phyloP scores from a whole-genome alignment of 1,140 invertebrate species.

The Lineus longissimus region DNA sequence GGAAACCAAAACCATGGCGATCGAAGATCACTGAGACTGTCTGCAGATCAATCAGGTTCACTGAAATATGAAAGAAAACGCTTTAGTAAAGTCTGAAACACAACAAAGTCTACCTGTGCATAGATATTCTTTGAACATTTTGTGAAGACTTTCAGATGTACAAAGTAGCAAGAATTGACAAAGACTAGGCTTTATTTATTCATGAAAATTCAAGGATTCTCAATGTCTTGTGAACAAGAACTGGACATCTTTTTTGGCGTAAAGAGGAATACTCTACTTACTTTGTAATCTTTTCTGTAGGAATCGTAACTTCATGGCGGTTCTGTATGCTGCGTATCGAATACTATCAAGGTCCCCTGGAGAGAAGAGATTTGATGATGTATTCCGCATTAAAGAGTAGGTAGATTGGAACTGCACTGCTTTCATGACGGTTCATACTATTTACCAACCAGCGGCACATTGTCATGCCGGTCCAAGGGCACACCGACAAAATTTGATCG shows the following conservation, averaged over 20 bases:
- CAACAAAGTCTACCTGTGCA: background rate
- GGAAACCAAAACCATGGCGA: constrained; percentile 61
- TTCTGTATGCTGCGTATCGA: constrained; percentile 49
- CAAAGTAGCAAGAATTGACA: background rate
- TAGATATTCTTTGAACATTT: background rate
- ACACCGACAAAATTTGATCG: too few species aligned
- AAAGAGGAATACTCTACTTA: constrained; percentile 52
- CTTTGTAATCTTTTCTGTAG: constrained; percentile 58
- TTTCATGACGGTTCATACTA: too few species aligned
- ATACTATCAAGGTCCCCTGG: constrained; percentile 32
- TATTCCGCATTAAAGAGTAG: too few species aligned
- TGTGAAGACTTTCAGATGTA: background rate
- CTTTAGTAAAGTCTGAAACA: background rate
- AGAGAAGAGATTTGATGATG: constrained; percentile 12
- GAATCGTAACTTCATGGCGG: constrained; percentile 40
- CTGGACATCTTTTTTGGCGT: background rate
- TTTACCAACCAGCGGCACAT: too few species aligned
- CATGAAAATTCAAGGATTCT: background rate
- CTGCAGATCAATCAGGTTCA: constrained; percentile 60
- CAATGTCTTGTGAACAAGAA: background rate
- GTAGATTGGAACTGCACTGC: too few species aligned
- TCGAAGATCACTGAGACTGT: constrained; percentile 61
- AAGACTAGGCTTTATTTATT: background rate
- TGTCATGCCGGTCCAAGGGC: too few species aligned
- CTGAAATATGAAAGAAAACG: constrained; percentile 51